These are phyloP conservation scores for Pocillopora damicornis DNA, from an alignment of 64 coral and sea anemone species.

Conservation along the genomic window DNA sequence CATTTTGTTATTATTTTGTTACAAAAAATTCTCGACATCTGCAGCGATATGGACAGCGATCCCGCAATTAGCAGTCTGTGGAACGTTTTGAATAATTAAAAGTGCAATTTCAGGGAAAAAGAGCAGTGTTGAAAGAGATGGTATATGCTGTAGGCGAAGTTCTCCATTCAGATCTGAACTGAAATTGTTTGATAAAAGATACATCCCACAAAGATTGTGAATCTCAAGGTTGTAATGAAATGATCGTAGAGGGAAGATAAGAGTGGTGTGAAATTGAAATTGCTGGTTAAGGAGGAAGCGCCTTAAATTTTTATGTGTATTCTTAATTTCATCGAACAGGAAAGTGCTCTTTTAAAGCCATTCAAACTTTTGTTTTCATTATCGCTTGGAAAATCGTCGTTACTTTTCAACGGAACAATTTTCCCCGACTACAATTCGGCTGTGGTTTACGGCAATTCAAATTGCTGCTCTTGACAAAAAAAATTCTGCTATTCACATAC, in stretches of 20 bases:
- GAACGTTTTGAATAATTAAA: conserved; percentile 4
- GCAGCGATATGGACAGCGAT: background rate
- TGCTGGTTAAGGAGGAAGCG: background rate
- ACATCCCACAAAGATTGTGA: background rate
- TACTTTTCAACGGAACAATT: too few species aligned
- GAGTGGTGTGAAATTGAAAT: background rate
- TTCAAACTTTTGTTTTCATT: too few species aligned
- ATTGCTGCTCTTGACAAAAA: background rate
- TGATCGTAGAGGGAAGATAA: background rate
- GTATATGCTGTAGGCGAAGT: too few species aligned
- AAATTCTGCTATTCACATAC: background rate
- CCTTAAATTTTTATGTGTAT: background rate
- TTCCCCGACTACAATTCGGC: too few species aligned
- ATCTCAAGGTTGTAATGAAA: background rate
- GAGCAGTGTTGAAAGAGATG: background rate
- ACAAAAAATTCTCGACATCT: background rate
- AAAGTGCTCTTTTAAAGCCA: too few species aligned
- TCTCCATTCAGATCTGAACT: too few species aligned
- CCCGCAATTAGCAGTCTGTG: background rate
- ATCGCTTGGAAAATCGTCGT: too few species aligned
- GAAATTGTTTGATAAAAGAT: background rate
- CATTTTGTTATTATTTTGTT: background rate
- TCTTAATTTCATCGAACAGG: background rate
- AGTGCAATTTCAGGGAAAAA: background rate
- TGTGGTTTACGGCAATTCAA: too few species aligned